Conservation (phyloP, 2,113 vertebrate genomes). For the Lepisosteus osseus region DNA sequence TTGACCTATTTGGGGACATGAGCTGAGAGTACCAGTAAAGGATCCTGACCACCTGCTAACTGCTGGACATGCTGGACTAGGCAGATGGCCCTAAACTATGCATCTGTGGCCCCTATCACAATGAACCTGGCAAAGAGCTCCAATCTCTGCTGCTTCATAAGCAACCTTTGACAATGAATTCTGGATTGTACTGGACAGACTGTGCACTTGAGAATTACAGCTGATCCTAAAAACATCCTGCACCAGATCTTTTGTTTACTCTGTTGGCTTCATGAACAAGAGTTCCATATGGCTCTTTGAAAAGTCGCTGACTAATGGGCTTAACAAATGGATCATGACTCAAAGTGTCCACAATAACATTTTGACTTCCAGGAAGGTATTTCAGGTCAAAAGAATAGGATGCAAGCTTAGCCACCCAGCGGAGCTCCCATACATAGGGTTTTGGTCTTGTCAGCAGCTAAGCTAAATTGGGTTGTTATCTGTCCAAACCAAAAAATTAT, state of each 20-base stretch:
- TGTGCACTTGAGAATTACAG: conserved; percentile 8
- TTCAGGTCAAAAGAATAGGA: conserved; percentile 16
- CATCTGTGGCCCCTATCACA: conserved; percentile 5
- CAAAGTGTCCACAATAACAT: conserved; percentile 18
- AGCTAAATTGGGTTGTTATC: conserved; percentile 17
- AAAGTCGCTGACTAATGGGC: conserved; percentile 4
- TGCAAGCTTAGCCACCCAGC: conserved; percentile 14
- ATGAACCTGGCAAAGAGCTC: conserved; percentile 23
- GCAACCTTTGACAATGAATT: background rate
- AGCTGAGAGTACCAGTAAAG: conserved; percentile 2
- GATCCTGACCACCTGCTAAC: conserved; percentile 15
- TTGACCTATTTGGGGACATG: conserved; percentile 11
- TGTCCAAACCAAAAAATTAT: conserved; percentile 4
- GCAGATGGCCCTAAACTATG: conserved; percentile 13
- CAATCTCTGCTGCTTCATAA: conserved; percentile 8
- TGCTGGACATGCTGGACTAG: conserved; percentile 20
- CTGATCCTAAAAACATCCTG: conserved; percentile 19
- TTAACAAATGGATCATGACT: conserved; percentile 15
- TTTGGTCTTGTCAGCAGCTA: conserved; percentile 20
- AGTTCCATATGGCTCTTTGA: conserved; percentile 6
- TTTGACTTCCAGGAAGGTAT: conserved; percentile 11
- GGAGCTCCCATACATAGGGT: conserved; percentile 6
- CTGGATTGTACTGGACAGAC: no score
- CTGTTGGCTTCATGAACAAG: conserved; percentile 9
- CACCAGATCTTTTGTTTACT: conserved; percentile 1